These are phyloP conservation scores for Cephus spinipes DNA, from an alignment of 2,888 invertebrate species.

Conservation along the genomic window DNA sequence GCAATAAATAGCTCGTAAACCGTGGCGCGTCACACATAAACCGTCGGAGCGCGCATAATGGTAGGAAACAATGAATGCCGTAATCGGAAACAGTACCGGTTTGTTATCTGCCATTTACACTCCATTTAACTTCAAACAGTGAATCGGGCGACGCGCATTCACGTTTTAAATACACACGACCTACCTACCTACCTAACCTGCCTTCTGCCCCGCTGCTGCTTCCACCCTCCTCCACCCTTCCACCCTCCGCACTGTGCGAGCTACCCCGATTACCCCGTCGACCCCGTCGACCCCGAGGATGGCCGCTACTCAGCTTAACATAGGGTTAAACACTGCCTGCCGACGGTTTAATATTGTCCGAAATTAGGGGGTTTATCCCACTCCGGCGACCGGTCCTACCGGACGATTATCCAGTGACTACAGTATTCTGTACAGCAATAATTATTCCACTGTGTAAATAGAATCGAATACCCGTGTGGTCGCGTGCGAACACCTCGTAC, in stretches of 20 bases:
- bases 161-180: conserved; percentile 64
- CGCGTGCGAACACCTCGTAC: not conserved
- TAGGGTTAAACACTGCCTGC: conserved; percentile 55
- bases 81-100: conserved; percentile 67
- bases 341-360: conserved; percentile 51
- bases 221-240: conserved; percentile 16
- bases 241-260: conserved; percentile 2
- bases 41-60: conserved; percentile 66
- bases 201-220: conserved; percentile 20
- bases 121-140: conserved; percentile 67
- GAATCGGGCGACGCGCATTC: conserved; percentile 61
- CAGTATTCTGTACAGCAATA: conserved; percentile 55
- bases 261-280: not conserved
- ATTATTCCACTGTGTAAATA: conserved; percentile 19
- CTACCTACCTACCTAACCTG: conserved; percentile 38
- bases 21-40: conserved; percentile 62
- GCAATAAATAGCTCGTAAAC: conserved; percentile 65
- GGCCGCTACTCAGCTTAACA: conserved; percentile 43
- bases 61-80: conserved; percentile 67
- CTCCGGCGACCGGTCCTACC: not conserved
- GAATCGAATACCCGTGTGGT: conserved; percentile 16
- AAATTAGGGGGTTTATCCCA: conserved; percentile 53
- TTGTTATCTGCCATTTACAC: conserved; percentile 68
- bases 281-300: too few relatives aligned
- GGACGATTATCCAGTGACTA: conserved; percentile 24